phyloP scores from a whole-genome alignment of 2,113 vertebrate species.

The Poeciliopsis turrubarensis region DNA sequence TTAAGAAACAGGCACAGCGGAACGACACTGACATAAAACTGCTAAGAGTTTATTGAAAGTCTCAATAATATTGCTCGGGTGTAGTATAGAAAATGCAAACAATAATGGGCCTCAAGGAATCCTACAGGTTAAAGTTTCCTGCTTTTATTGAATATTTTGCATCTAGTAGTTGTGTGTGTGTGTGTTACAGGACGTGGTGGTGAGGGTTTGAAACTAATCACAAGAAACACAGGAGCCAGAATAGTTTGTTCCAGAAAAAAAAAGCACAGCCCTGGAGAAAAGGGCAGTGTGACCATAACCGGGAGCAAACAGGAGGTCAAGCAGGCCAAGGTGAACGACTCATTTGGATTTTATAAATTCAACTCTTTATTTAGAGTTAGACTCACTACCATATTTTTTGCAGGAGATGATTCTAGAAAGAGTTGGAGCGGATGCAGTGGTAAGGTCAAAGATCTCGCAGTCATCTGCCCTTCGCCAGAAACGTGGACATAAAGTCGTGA shows the following conservation, averaged over 20 bases:
- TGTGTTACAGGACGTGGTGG: slow-evolving; percentile 85
- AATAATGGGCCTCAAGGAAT: too few species aligned
- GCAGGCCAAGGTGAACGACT: slow-evolving; percentile 83
- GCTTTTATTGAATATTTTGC: not conserved
- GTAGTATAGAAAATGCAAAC: too few species aligned
- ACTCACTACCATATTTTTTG: not conserved
- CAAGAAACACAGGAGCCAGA: slow-evolving; percentile 84
- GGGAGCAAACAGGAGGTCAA: slow-evolving; percentile 85
- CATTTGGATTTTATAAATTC: not conserved
- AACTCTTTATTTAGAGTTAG: not conserved
- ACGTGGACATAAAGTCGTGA: slow-evolving; percentile 57
- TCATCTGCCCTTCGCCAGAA: slow-evolving; percentile 77
- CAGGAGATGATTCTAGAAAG: slow-evolving; percentile 88
- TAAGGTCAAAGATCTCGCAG: slow-evolving; percentile 82
- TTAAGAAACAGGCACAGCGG: too few species aligned
- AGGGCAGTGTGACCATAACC: slow-evolving; percentile 79
- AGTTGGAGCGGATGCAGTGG: slow-evolving; percentile 79
- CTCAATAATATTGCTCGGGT: too few species aligned
- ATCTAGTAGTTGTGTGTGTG: not conserved
- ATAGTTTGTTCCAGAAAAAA: slow-evolving; percentile 80
- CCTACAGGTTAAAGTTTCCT: too few species aligned
- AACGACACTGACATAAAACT: too few species aligned
- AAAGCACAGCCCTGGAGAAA: slow-evolving; percentile 28
- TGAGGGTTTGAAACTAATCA: slow-evolving; percentile 85
- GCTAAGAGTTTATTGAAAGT: too few species aligned